Conservation (phyloP, 2,113 vertebrate species). For the Prolemur simus region DNA sequence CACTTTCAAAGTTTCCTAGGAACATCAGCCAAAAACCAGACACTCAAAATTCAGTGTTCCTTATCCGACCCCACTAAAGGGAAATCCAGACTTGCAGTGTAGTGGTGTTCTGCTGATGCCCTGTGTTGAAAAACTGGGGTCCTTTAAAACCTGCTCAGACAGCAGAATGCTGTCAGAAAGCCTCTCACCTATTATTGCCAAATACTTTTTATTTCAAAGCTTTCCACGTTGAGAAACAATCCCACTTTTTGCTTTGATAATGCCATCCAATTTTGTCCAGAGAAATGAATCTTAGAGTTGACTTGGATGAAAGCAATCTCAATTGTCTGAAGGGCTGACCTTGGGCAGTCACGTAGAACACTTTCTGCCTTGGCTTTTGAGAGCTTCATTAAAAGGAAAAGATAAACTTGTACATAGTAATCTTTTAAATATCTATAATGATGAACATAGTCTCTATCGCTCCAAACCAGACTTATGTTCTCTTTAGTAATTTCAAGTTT, state of each 20-base stretch:
- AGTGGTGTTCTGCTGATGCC: not conserved
- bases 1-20: not conserved
- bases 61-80: not conserved
- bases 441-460: not conserved
- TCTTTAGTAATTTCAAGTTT: conserved; percentile 20
- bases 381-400: conserved; percentile 25
- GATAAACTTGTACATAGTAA: not conserved
- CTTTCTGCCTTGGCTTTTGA: not conserved
- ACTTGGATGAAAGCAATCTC: conserved; percentile 7
- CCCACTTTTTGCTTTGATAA: conserved; percentile 48
- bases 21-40: not conserved
- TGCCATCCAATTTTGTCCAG: conserved; percentile 11
- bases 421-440: not conserved
- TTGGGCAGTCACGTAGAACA: not conserved
- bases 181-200: not conserved
- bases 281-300: not conserved
- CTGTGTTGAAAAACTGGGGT: not conserved
- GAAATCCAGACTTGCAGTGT: not conserved
- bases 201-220: conserved; percentile 41
- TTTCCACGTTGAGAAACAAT: conserved; percentile 41
- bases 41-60: not conserved
- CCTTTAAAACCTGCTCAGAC: not conserved
- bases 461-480: not conserved
- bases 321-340: not conserved
- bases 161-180: not conserved